Evolutionary conservation across 2,888 invertebrate genomes (phyloP).

Genomic region (Phragmatobia fuliginosa): DNA sequence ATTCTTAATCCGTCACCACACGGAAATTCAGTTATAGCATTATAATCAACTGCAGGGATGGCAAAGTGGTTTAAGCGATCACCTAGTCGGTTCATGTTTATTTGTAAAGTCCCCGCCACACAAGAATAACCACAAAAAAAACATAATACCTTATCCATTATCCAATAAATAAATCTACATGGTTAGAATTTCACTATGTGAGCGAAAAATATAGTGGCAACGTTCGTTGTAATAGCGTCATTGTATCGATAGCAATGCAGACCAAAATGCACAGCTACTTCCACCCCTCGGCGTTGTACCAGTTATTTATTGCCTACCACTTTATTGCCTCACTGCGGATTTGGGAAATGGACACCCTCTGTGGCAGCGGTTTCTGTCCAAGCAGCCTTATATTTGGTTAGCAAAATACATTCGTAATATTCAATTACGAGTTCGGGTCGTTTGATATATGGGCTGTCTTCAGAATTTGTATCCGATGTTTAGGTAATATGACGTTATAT

Average conservation of each 20-base stretch:
- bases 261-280: conserved; percentile 57
- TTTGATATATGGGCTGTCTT: conserved; percentile 37
- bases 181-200: not conserved
- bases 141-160: not conserved
- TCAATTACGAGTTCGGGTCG: conserved; percentile 45
- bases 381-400: conserved; percentile 54
- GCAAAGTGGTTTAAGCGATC: no score
- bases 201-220: conserved; percentile 11
- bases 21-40: no score
- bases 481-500: conserved; percentile 3
- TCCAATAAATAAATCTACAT: not conserved
- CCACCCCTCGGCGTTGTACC: conserved; percentile 60
- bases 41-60: no score
- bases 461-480: conserved; percentile 24
- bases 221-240: conserved; percentile 20
- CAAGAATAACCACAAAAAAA: no score
- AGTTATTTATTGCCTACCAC: conserved; percentile 66
- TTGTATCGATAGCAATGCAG: conserved; percentile 25
- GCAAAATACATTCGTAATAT: conserved; percentile 52
- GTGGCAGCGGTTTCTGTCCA: conserved; percentile 54
- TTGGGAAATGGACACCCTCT: conserved; percentile 52
- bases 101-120: no score
- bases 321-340: conserved; percentile 57
- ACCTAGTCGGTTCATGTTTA: no score
- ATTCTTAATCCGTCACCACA: no score